Percentiles rank a stretch among this genome's conserved stretches.
These are phyloP conservation scores for Threskiornis aethiopicus DNA, from an alignment of 2,797 vertebrate genomes.

Conservation along the genomic window DNA sequence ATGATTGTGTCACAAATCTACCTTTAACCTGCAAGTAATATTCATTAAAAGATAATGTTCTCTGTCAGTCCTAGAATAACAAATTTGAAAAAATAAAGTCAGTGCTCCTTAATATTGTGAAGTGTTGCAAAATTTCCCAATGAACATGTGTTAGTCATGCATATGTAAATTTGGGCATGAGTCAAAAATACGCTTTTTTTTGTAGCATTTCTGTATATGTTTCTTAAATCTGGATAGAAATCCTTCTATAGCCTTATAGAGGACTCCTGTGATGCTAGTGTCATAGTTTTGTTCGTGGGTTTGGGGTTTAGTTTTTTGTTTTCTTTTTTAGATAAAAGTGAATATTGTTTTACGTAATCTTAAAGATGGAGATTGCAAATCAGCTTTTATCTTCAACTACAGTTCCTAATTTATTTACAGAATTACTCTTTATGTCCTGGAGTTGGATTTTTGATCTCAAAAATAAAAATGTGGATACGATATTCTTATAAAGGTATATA, in stretches of 20 bases:
- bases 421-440: background rate
- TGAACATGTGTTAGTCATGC: background rate
- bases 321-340: background rate
- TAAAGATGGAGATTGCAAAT: background rate
- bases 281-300: fast-evolving
- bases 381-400: background rate
- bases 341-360: background rate
- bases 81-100: background rate
- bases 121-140: background rate
- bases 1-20: background rate
- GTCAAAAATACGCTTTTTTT: background rate
- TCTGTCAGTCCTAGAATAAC: background rate
- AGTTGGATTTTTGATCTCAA: background rate
- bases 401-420: background rate
- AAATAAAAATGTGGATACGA: background rate
- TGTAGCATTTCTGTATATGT: background rate
- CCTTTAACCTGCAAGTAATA: background rate
- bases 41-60: background rate
- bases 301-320: background rate
- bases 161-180: background rate
- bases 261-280: background rate
- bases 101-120: background rate
- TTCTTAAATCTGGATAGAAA: background rate
- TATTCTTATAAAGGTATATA: background rate
- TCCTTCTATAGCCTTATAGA: background rate